These are phyloP conservation scores for Myotis yumanensis DNA, from an alignment of 2,113 vertebrate genomes.

Conservation along the genomic window DNA sequence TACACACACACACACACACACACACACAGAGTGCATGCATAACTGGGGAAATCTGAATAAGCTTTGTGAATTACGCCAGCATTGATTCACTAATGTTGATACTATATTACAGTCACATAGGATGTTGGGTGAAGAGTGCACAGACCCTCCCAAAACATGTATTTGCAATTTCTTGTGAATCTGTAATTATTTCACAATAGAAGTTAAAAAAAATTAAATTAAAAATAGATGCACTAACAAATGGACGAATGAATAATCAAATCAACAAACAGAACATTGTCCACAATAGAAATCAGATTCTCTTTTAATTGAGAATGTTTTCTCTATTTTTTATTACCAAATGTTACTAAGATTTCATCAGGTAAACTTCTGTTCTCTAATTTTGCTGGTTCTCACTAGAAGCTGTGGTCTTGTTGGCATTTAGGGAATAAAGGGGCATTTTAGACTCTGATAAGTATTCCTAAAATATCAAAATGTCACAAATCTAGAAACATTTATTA, in stretches of 20 bases:
- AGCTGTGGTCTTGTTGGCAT: not conserved
- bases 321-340: not conserved
- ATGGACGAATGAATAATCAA: not conserved
- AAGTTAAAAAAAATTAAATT: not conserved
- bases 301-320: not conserved
- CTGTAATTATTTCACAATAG: not conserved
- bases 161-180: not conserved
- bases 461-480: not conserved
- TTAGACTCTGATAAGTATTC: not conserved
- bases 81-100: not conserved
- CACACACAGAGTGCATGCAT: not conserved
- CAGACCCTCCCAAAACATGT: not conserved
- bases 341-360: not conserved
- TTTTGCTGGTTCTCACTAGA: not conserved
- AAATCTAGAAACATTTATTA: not conserved
- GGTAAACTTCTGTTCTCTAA: not conserved
- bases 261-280: not conserved
- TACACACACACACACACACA: not conserved
- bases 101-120: not conserved
- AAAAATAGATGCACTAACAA: not conserved
- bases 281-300: not conserved
- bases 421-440: not conserved
- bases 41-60: not conserved
- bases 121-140: not conserved
- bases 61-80: not conserved